Percentiles rank a stretch among this genome's conserved stretches.
Conservation (phyloP, 2,797 vertebrate genomes). For the Melanotaenia pygmaea region DNA sequence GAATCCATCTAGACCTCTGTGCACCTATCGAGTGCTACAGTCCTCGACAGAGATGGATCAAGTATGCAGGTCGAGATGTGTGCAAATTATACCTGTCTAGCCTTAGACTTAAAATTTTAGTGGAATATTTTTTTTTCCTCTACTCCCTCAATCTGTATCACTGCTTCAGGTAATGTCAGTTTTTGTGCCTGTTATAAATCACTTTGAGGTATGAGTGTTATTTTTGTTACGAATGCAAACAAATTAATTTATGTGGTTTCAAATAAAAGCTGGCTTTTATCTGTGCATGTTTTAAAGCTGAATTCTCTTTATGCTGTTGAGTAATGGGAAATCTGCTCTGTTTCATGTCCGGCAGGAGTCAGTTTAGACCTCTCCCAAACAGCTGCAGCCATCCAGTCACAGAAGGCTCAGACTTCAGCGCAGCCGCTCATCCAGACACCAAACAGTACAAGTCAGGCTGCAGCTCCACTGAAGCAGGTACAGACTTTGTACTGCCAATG, state of each 20-base stretch:
- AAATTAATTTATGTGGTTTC: slow-evolving; percentile 9
- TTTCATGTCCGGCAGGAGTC: slow-evolving; percentile 74
- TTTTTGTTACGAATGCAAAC: background rate
- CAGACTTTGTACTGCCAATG: background rate
- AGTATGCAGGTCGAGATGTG: slow-evolving; percentile 27
- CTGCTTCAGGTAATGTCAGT: slow-evolving; percentile 10
- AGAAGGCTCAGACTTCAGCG: slow-evolving; percentile 80
- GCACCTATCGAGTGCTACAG: background rate
- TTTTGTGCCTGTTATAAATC: slow-evolving; percentile 17
- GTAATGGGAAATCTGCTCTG: slow-evolving; percentile 33
- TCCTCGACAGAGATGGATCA: slow-evolving; percentile 41
- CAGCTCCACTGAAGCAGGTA: slow-evolving; percentile 78
- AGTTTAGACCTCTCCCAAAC: slow-evolving; percentile 85
- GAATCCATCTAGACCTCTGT: slow-evolving; percentile 33
- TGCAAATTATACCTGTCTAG: slow-evolving; percentile 39
- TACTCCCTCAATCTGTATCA: background rate
- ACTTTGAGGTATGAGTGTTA: slow-evolving; percentile 2
- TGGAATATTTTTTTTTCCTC: slow-evolving; percentile 11
- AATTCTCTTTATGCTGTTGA: slow-evolving; percentile 7
- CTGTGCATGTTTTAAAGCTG: background rate
- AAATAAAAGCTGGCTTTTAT: slow-evolving; percentile 9
- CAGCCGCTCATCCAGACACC: slow-evolving; percentile 78
- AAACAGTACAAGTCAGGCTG: slow-evolving; percentile 69
- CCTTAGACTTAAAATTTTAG: slow-evolving; percentile 18
- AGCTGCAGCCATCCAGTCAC: slow-evolving; percentile 84